Evolutionary conservation across 2,797 vertebrate genomes (phyloP).

Genomic region (Hippopotamyrus pictus): DNA sequence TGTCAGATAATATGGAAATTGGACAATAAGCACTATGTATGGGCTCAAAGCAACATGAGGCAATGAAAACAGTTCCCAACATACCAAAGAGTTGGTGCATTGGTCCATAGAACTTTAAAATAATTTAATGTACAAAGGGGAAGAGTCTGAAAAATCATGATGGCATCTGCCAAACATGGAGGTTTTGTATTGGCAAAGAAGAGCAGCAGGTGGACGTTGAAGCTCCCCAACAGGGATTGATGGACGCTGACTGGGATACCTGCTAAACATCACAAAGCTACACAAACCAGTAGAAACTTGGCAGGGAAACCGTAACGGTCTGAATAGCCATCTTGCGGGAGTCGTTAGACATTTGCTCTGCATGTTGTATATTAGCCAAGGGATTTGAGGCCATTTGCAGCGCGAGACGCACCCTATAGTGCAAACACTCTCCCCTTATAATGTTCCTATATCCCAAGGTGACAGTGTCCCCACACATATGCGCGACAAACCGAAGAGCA

Average conservation of each 20-base stretch:
- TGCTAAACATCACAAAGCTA: not conserved
- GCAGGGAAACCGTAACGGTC: not conserved
- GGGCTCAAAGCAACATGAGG: not conserved
- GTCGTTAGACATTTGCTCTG: not conserved
- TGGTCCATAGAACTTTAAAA: not conserved
- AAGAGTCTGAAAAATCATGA: not conserved
- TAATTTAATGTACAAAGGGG: not conserved
- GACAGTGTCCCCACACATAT: not conserved
- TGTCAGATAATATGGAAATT: not conserved
- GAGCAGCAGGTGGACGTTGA: not conserved
- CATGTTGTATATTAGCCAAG: not conserved
- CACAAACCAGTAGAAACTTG: not conserved
- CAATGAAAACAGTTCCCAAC: not conserved
- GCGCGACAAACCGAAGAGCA: not conserved
- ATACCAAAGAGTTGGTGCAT: not conserved
- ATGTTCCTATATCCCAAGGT: not conserved
- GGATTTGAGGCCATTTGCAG: not conserved
- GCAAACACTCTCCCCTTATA: not conserved
- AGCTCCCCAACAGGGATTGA: not conserved
- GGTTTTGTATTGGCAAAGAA: not conserved
- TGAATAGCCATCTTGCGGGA: not conserved
- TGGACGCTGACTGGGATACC: not conserved
- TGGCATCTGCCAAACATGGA: not conserved
- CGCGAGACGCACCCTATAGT: not conserved
- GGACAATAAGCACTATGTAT: not conserved